phyloP scores from a whole-genome alignment of 2,888 invertebrate genomes.

The Antitype chi region DNA sequence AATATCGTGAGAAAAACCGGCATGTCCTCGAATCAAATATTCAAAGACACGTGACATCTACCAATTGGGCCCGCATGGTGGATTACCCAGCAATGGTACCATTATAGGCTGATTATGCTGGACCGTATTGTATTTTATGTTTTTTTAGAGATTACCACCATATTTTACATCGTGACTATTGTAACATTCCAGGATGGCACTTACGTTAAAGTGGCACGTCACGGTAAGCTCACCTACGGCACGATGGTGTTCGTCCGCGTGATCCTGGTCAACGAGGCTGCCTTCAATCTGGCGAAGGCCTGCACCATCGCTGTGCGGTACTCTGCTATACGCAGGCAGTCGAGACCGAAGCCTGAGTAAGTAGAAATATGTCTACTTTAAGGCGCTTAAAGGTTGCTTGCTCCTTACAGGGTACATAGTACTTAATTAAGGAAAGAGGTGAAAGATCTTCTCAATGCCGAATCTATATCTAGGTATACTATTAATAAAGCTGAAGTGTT shows the following conservation, averaged over 20 bases:
- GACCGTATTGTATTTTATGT: not conserved
- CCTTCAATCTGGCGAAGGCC: conserved; percentile 94
- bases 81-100: no score
- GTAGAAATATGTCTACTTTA: conserved; percentile 52
- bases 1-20: no score
- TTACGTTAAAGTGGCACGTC: conserved; percentile 94
- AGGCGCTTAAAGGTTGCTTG: no score
- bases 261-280: conserved; percentile 94
- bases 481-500: no score
- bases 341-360: conserved; percentile 94
- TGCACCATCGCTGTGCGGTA: conserved; percentile 97
- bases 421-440: no score
- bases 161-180: not conserved
- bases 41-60: no score
- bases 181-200: conserved; percentile 93
- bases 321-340: conserved; percentile 96
- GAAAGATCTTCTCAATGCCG: no score
- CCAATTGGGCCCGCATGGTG: no score
- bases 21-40: no score
- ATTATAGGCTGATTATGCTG: no score
- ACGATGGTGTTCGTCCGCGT: conserved; percentile 98
- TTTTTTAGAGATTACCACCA: not conserved
- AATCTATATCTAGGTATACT: no score
- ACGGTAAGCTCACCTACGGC: conserved; percentile 95
- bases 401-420: no score